phyloP scores from a whole-genome alignment of 2,113 vertebrate genomes.

The Channa argus region DNA sequence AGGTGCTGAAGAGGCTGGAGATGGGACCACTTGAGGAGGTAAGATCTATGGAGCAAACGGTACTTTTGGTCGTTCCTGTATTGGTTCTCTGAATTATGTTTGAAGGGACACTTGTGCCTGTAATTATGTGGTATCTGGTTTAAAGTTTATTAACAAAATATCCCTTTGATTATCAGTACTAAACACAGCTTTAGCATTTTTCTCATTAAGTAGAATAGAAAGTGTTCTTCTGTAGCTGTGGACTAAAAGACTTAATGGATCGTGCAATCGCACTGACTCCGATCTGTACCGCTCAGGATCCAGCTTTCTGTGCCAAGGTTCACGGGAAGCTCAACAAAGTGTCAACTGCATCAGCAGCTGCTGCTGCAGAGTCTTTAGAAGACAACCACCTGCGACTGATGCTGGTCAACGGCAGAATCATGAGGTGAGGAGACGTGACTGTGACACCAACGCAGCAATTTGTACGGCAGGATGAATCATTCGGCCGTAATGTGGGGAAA shows the following conservation, averaged over 20 bases:
- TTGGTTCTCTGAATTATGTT: neutral
- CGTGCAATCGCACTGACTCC: neutral
- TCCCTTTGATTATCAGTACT: too few species aligned
- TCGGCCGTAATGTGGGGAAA: too few species aligned
- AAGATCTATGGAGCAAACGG: conserved; percentile 20
- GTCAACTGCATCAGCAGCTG: conserved; percentile 91
- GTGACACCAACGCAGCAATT: neutral
- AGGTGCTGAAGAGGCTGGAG: conserved; percentile 94
- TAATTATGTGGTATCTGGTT: neutral
- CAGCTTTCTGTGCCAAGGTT: conserved; percentile 85
- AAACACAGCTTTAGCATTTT: too few species aligned
- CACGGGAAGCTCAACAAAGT: conserved; percentile 94
- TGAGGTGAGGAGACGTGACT: conserved; percentile 83
- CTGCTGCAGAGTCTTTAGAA: conserved; percentile 88
- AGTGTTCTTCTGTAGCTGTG: neutral
- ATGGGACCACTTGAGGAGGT: conserved; percentile 93
- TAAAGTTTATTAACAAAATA: neutral
- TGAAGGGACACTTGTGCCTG: neutral
- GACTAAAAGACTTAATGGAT: neutral
- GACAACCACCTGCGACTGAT: conserved; percentile 91
- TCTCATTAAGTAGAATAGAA: too few species aligned
- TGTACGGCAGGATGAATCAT: too few species aligned
- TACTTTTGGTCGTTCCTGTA: neutral
- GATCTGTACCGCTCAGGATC: conserved; percentile 80
- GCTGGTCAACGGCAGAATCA: conserved; percentile 95